A percentile compares a stretch with the other conserved stretches of the same genome.
Evolutionary conservation across 30 jellyfish, hydroid and myxozoan genomes (phyloP).

Genomic region (Pseudorhiza aurosa): DNA sequence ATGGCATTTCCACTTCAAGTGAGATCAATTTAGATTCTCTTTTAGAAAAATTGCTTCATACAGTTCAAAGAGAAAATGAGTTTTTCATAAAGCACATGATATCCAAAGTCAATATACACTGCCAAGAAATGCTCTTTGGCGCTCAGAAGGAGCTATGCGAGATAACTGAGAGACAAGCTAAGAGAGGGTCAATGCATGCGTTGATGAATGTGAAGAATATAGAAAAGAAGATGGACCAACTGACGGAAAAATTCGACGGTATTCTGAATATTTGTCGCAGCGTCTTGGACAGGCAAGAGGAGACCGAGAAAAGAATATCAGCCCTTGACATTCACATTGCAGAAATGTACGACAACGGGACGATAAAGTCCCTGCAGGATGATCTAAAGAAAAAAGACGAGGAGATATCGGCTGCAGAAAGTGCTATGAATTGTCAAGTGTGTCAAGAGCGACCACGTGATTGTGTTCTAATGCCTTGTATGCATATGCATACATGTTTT

Average conservation of each 20-base stretch:
- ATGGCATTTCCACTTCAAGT: constrained; percentile 4
- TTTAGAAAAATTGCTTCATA: neutral
- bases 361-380: neutral
- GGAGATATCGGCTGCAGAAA: constrained; percentile 1
- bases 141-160: constrained; percentile 13
- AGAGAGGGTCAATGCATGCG: neutral
- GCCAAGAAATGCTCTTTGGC: constrained; percentile 20
- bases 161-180: constrained; percentile 8
- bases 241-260: constrained; percentile 16
- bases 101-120: constrained; percentile 1
- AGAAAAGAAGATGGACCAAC: neutral
- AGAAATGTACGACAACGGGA: neutral
- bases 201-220: neutral
- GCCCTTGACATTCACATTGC: constrained; percentile 34
- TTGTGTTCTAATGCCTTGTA: constrained; percentile 47
- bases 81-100: constrained; percentile 27
- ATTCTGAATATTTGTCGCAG: constrained; percentile 22
- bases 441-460: constrained; percentile 26
- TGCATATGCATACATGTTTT: constrained; percentile 43
- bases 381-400: neutral
- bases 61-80: constrained; percentile 7
- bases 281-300: constrained; percentile 22
- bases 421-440: neutral
- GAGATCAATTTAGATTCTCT: constrained; percentile 7
- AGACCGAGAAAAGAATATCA: constrained; percentile 15